Evolutionary conservation across 1,140 invertebrate species (phyloP), one percentile per base, ranked within the genome.

Genomic region (Apis laboriosa): DNA sequence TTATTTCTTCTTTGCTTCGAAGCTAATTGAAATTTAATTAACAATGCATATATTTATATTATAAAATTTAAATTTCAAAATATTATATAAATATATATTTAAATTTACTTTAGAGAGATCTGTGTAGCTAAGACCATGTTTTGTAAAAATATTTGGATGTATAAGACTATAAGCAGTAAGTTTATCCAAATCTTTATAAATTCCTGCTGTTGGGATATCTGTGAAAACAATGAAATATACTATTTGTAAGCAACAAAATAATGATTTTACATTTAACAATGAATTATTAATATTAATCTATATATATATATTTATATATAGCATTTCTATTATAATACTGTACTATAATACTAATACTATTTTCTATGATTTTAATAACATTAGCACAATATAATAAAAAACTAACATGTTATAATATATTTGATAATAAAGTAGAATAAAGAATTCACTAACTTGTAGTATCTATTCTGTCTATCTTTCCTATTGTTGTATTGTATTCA

Each of bases 71-170:
- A 15, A 21, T 34, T 28, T 19, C 17, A 19, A 55, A n/a, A 53
- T 61, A 78, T n/a, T n/a, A 19, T 84, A 19, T 58, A 15, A 12
- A 43, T 56, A 77, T 53, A 51, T 24, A 55, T 53, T 58, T 28
- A 43, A 60, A 80, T 34, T n/a, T 80, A 88, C 86, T 61, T 78
- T 88, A 8, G 67, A 81, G 43, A 88, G 61, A 71, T 88, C 83
- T 70, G 24, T 63, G 19, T 61, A 13, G 43, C 43, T 78, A n/a
- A 84, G 60, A 2, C 64, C 82, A 55, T 81, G 34, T 78, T 43
- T 78, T 17, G 70, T 87, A 15, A 78, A 87, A 74, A 63, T 71
- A 21, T 56, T 71, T 49, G 86, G 85, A 60, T 77, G 77, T 74
- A 84, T 88, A 15, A 81, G 75, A 56, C 55, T 53, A 2, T 61